These are phyloP conservation scores for Heliconius ethilla DNA, from an alignment of 2,888 invertebrate species.

Conservation along the genomic window DNA sequence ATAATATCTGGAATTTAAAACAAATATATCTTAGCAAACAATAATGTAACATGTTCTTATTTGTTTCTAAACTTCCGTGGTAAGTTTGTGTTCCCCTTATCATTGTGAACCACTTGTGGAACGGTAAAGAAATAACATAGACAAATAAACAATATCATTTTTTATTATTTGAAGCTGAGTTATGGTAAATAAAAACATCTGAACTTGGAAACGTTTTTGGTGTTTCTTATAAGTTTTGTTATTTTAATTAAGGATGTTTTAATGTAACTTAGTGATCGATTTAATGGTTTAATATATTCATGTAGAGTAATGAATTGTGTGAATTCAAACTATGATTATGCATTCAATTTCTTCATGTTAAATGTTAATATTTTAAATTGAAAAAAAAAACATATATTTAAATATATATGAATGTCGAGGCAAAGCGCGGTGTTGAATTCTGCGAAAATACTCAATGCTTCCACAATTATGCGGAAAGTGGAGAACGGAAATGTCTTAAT, in stretches of 20 bases:
- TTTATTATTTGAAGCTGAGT: slow-evolving; percentile 52
- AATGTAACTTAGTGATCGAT: slow-evolving; percentile 13
- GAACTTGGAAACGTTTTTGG: slow-evolving; percentile 17
- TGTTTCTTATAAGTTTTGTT: slow-evolving; percentile 24
- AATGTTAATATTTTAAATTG: neutral
- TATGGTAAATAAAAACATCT: slow-evolving; percentile 39
- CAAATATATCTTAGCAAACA: neutral
- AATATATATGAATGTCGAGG: no score
- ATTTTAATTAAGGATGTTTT: slow-evolving; percentile 29
- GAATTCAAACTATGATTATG: neutral
- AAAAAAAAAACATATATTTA: no score
- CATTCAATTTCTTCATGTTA: neutral
- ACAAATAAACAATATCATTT: slow-evolving; percentile 61
- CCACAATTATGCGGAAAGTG: no score
- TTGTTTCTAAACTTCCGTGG: neutral
- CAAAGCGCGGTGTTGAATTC: no score
- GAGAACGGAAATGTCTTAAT: no score
- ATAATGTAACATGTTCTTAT: neutral
- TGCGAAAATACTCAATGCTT: no score
- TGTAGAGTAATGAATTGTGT: neutral
- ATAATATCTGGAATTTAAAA: neutral
- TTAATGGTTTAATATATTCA: neutral
- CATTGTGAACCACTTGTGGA: slow-evolving; percentile 67
- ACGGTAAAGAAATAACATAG: slow-evolving; percentile 54
- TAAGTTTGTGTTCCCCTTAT: slow-evolving; percentile 33